These are phyloP conservation scores for Anniella stebbinsi DNA, from an alignment of 2,797 vertebrate species.

Conservation along the genomic window DNA sequence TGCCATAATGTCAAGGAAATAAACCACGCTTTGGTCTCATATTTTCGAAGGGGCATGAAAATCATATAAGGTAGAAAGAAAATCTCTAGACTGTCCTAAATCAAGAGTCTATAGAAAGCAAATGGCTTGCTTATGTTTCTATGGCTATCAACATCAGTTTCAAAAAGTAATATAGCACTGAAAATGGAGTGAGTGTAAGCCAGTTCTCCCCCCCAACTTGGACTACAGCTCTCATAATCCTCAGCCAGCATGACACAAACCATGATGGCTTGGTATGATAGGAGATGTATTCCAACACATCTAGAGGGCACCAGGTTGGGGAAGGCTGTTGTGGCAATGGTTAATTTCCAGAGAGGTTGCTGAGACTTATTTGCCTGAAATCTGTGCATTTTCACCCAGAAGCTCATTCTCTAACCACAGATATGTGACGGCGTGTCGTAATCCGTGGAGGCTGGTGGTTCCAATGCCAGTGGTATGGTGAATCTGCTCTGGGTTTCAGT, in stretches of 20 bases:
- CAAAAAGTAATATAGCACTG: neutral
- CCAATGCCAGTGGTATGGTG: too few species aligned
- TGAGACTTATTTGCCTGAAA: neutral
- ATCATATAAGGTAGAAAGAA: neutral
- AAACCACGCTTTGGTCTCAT: neutral
- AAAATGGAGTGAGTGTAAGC: too few species aligned
- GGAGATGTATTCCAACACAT: too few species aligned
- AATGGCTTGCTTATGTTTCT: neutral
- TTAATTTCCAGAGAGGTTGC: neutral
- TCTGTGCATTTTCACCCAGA: neutral
- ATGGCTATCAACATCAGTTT: neutral
- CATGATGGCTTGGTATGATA: too few species aligned
- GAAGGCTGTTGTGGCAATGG: neutral
- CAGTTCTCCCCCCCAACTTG: too few species aligned
- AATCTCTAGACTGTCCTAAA: neutral
- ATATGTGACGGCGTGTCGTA: too few species aligned
- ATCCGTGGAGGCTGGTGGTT: too few species aligned
- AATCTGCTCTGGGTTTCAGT: too few species aligned
- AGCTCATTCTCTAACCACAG: neutral
- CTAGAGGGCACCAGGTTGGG: too few species aligned
- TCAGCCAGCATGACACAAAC: too few species aligned
- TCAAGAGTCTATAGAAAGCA: neutral
- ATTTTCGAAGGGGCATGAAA: neutral
- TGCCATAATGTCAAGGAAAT: neutral
- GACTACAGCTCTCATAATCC: too few species aligned